Conservation (phyloP, 2,797 vertebrate genomes). For the Chaetophractus vellerosus region DNA sequence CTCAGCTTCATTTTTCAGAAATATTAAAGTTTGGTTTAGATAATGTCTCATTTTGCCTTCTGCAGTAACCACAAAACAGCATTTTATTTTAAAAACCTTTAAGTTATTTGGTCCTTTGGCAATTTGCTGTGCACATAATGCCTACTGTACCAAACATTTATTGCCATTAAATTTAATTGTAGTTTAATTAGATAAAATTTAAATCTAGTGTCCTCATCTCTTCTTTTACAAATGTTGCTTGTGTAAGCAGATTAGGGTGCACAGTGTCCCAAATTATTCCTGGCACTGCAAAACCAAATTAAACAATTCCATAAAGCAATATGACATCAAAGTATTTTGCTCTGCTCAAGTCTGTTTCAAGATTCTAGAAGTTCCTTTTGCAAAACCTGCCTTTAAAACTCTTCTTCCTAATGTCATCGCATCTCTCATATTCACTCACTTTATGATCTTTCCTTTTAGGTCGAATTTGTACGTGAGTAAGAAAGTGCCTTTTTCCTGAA, state of each 20-base stretch:
- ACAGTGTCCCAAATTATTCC: slow-evolving; percentile 91
- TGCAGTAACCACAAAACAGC: slow-evolving; percentile 90
- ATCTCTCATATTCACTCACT: slow-evolving; percentile 77
- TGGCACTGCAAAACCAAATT: slow-evolving; percentile 89
- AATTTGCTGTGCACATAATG: slow-evolving; percentile 93
- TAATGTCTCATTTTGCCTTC: slow-evolving; percentile 87
- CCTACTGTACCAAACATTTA: slow-evolving; percentile 93
- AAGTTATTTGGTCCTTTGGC: slow-evolving; percentile 97
- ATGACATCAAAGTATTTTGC: slow-evolving; percentile 83
- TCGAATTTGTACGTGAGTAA: slow-evolving; percentile 76
- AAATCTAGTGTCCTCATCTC: slow-evolving; percentile 86
- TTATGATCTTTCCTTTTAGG: slow-evolving; percentile 82
- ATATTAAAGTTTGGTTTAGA: slow-evolving; percentile 89
- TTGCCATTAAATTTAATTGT: slow-evolving; percentile 91
- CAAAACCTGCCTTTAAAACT: slow-evolving; percentile 90
- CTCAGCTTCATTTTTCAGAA: slow-evolving; percentile 89
- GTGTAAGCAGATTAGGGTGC: slow-evolving; percentile 86
- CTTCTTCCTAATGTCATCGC: slow-evolving; percentile 84
- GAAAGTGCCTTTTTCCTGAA: slow-evolving; percentile 81
- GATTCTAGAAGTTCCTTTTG: slow-evolving; percentile 87
- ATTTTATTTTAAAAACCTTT: slow-evolving; percentile 87
- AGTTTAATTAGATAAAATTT: slow-evolving; percentile 88
- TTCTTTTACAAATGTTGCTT: slow-evolving; percentile 87
- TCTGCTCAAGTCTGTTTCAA: slow-evolving; percentile 88
- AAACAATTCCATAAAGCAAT: slow-evolving; percentile 87